phyloP scores from a whole-genome alignment of 2,113 vertebrate species.

The Falcunculus frontatus region DNA sequence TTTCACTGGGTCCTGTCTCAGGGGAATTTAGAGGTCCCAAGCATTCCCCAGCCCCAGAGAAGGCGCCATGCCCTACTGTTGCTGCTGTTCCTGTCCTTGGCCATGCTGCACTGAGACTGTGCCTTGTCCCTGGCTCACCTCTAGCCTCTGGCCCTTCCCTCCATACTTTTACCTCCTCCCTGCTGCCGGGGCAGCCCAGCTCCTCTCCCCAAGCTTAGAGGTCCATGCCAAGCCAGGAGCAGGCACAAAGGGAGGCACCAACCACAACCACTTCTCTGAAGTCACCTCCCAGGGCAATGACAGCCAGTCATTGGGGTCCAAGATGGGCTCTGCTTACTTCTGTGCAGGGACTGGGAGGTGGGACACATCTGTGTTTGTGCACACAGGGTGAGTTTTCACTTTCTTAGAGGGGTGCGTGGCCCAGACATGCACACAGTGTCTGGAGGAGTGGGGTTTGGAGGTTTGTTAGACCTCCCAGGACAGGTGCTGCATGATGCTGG shows the following conservation, averaged over 20 bases:
- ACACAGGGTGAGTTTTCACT: neutral
- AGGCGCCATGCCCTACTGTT: neutral
- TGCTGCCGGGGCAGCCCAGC: neutral
- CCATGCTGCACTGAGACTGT: neutral
- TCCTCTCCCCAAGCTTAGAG: neutral
- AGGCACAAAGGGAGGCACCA: neutral
- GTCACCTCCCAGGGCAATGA: neutral
- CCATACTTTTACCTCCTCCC: neutral
- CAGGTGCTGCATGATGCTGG: neutral
- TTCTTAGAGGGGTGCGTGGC: neutral
- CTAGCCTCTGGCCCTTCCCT: neutral
- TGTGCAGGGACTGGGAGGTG: neutral
- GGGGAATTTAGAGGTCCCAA: neutral
- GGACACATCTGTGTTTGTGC: neutral
- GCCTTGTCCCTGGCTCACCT: neutral
- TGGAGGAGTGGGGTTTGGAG: neutral
- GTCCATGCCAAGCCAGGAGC: neutral
- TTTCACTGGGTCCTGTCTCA: neutral
- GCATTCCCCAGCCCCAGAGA: neutral
- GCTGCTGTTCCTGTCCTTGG: neutral
- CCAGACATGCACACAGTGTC: neutral
- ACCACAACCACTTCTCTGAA: neutral
- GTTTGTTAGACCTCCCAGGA: neutral
- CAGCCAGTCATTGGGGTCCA: fast-evolving
- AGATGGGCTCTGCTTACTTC: neutral